Evolutionary conservation across 2,797 vertebrate genomes (phyloP).

Genomic region (Chaenodraco wilsoni): DNA sequence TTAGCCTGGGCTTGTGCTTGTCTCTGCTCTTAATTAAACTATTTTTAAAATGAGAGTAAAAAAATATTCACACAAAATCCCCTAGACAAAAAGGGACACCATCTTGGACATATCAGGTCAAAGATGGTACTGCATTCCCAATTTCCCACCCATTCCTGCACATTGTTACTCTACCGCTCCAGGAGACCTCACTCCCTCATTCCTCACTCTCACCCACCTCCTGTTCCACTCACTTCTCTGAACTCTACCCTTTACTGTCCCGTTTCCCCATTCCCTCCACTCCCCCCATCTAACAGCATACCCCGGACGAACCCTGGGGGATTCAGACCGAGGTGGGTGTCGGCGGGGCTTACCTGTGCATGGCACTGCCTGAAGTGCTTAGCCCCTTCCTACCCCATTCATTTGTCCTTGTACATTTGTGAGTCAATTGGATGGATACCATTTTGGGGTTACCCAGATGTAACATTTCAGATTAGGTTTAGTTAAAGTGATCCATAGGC

Average conservation of each 20-base stretch:
- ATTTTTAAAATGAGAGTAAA: not conserved
- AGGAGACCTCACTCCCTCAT: constrained; percentile 59
- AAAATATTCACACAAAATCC: not conserved
- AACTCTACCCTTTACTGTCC: constrained; percentile 47
- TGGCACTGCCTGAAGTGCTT: constrained; percentile 83
- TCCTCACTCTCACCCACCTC: constrained; percentile 74
- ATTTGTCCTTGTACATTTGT: constrained; percentile 50
- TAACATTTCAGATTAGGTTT: not conserved
- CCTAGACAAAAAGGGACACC: constrained; percentile 9
- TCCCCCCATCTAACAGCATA: constrained; percentile 90
- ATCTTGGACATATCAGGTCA: constrained; percentile 48
- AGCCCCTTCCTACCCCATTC: constrained; percentile 52
- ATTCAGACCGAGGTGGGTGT: constrained; percentile 93
- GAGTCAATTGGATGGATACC: constrained; percentile 22
- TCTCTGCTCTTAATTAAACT: not conserved
- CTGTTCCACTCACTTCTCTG: constrained; percentile 69
- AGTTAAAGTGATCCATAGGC: constrained; percentile 35
- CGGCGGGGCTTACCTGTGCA: constrained; percentile 79
- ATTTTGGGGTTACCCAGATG: not conserved
- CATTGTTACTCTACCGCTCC: constrained; percentile 54
- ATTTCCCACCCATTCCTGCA: constrained; percentile 60
- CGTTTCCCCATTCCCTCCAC: constrained; percentile 47
- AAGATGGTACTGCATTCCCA: constrained; percentile 50
- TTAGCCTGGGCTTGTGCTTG: too few species aligned
- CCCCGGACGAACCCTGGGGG: constrained; percentile 92